Conservation (phyloP, 2,113 vertebrate species). For the Potamarius usumacintae region DNA sequence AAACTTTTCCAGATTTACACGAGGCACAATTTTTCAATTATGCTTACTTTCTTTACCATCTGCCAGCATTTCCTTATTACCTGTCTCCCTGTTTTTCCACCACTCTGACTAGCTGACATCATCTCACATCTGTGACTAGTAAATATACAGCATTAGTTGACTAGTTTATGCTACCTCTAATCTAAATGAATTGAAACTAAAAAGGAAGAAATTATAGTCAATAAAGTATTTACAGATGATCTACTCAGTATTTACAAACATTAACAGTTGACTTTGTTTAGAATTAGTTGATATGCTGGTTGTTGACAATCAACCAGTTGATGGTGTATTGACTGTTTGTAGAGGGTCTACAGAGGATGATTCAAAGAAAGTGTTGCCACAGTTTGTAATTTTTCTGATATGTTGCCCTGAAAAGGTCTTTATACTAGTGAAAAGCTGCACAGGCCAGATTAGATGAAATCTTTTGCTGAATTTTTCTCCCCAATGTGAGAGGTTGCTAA, state of each 20-base stretch:
- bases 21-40: neutral
- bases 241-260: neutral
- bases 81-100: neutral
- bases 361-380: neutral
- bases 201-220: neutral
- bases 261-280: neutral
- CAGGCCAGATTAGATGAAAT: neutral
- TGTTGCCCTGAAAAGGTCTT: neutral
- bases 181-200: neutral
- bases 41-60: neutral
- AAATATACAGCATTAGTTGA: neutral
- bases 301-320: neutral
- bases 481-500: neutral
- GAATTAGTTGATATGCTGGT: neutral
- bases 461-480: neutral
- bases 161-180: neutral
- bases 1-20: neutral
- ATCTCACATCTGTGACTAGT: neutral
- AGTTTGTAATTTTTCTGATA: neutral
- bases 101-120: neutral
- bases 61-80: neutral
- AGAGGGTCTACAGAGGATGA: neutral
- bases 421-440: neutral
- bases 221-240: neutral
- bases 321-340: neutral